A percentile compares a stretch with the other conserved stretches of the same genome.
phyloP scores from a whole-genome alignment of 37 sponge, comb jelly and placozoan genomes.

The Amphimedon queenslandica region DNA sequence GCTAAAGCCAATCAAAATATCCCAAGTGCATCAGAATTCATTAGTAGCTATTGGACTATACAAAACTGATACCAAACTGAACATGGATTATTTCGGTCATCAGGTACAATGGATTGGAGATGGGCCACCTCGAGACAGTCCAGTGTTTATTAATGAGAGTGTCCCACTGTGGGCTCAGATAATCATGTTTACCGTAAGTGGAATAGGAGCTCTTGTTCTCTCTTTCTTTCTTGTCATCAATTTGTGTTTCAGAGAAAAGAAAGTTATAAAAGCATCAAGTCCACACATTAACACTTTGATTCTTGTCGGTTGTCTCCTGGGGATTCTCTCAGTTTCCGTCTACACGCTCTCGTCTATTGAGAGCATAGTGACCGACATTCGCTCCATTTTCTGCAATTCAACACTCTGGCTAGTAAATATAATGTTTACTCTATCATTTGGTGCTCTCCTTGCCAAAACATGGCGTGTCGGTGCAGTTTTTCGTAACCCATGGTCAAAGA shows the following conservation, averaged over 20 bases:
- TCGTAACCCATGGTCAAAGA: conserved; percentile 22
- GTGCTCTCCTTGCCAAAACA: conserved; percentile 25
- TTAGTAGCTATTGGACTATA: conserved; percentile 24
- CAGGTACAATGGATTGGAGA: conserved; percentile 13
- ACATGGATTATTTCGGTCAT: background rate
- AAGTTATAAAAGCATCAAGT: conserved; percentile 44
- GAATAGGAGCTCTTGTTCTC: background rate
- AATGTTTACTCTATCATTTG: conserved; percentile 30
- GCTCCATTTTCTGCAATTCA: conserved; percentile 8
- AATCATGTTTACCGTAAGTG: conserved; percentile 6
- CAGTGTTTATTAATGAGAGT: background rate
- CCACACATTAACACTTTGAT: conserved; percentile 34
- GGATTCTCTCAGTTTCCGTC: background rate
- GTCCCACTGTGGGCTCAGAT: background rate
- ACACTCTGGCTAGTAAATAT: background rate
- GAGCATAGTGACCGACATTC: background rate
- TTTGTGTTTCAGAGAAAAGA: conserved; percentile 3
- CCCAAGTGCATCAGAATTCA: conserved; percentile 14
- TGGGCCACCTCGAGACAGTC: conserved; percentile 21
- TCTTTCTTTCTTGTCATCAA: background rate
- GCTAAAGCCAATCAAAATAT: background rate
- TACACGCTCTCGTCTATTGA: background rate
- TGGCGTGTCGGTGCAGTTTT: conserved; percentile 24
- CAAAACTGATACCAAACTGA: background rate
- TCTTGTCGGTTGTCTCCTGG: conserved; percentile 5